These are phyloP conservation scores for Dallia pectoralis DNA, from an alignment of 2,797 vertebrate species.

Conservation along the genomic window DNA sequence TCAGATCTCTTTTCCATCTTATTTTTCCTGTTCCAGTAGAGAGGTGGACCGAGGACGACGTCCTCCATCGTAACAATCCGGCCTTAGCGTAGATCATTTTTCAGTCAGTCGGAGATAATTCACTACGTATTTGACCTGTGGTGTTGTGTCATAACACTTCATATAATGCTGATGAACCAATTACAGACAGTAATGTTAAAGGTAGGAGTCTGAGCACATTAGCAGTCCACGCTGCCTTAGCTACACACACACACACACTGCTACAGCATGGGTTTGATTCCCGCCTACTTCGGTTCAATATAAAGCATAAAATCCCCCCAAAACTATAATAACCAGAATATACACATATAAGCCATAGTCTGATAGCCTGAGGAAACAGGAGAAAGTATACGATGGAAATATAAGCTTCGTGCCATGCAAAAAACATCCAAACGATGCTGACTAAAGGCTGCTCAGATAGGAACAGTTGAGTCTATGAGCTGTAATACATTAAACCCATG, in stretches of 20 bases:
- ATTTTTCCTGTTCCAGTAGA: not conserved
- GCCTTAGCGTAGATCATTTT: not conserved
- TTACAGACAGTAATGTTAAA: not conserved
- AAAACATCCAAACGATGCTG: not conserved
- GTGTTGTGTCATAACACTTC: not conserved
- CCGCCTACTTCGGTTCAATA: too few relatives aligned
- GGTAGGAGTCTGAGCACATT: not conserved
- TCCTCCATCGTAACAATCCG: not conserved
- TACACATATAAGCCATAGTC: not conserved
- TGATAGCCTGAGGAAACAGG: not conserved
- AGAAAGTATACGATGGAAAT: not conserved
- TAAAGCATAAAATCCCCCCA: too few relatives aligned
- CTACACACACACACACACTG: too few relatives aligned
- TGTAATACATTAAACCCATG: not conserved
- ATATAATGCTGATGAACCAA: not conserved
- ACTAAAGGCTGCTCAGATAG: not conserved
- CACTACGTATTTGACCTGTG: not conserved
- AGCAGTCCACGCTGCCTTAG: too few relatives aligned
- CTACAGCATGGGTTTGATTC: too few relatives aligned
- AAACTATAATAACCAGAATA: not conserved
- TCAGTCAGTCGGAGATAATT: not conserved
- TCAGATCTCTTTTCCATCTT: not conserved
- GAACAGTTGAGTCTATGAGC: not conserved
- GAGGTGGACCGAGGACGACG: not conserved
- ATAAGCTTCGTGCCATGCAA: not conserved